These are phyloP conservation scores for Aptenodytes patagonicus DNA, from an alignment of 2,113 vertebrate species.

Conservation along the genomic window DNA sequence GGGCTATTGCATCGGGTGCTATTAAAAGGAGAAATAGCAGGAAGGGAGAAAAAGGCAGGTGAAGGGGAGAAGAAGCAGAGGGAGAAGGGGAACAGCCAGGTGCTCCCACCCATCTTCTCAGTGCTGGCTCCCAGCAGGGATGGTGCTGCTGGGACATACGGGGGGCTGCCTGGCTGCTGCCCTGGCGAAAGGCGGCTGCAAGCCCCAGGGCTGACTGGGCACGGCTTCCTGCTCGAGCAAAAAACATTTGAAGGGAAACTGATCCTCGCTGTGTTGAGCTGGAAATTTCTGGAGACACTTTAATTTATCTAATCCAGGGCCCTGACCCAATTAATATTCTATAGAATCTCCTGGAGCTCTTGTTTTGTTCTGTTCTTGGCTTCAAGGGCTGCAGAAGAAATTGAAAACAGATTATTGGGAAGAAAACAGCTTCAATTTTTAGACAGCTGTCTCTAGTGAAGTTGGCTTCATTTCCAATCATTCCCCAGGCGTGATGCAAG, in stretches of 20 bases:
- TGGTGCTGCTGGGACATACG: background rate
- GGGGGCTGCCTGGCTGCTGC: background rate
- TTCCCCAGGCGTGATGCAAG: conserved; percentile 56
- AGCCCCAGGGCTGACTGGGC: background rate
- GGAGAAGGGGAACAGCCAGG: background rate
- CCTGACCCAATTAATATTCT: background rate
- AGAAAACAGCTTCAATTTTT: conserved; percentile 43
- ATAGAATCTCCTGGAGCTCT: conserved; percentile 1
- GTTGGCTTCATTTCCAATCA: conserved; percentile 3
- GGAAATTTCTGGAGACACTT: background rate
- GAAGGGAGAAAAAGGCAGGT: background rate
- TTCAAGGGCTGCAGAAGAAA: conserved; percentile 20
- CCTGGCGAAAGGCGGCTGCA: fast-evolving
- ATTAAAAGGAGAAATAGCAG: background rate
- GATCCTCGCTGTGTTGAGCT: background rate
- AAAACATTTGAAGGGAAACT: background rate
- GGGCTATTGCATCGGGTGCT: background rate
- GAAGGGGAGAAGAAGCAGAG: background rate
- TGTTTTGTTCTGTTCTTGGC: conserved; percentile 50
- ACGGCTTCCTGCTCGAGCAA: background rate
- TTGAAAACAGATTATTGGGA: conserved; percentile 66
- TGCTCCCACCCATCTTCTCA: background rate
- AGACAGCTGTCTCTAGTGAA: conserved; percentile 38
- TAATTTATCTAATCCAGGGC: background rate
- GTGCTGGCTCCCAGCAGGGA: background rate